These are phyloP conservation scores for Oceanodroma tethys DNA, from an alignment of 2,113 vertebrate species.

Conservation along the genomic window DNA sequence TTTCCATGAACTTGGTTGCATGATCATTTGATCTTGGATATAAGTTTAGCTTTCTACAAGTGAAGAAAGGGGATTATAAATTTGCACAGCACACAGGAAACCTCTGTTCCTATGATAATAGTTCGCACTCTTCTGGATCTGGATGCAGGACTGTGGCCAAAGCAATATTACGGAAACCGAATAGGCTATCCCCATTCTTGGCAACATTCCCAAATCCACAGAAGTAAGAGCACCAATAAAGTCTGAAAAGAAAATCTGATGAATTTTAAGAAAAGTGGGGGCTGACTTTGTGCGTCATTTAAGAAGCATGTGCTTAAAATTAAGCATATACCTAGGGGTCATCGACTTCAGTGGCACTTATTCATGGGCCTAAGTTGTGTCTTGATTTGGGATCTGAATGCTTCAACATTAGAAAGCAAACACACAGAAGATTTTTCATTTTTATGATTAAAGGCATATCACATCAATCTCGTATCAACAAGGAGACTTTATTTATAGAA, in stretches of 20 bases:
- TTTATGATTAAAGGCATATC: slow-evolving; percentile 38
- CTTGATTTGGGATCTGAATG: background rate
- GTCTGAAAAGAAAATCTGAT: background rate
- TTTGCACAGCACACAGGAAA: background rate
- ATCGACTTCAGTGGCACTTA: background rate
- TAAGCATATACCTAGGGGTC: background rate
- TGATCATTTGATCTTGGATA: background rate
- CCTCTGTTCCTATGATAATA: background rate
- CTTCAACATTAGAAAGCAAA: background rate
- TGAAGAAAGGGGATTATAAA: background rate
- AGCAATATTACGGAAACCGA: background rate
- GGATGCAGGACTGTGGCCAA: background rate
- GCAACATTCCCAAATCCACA: background rate
- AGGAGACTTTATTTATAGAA: slow-evolving; percentile 37
- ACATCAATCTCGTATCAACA: slow-evolving; percentile 7
- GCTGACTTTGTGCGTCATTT: background rate
- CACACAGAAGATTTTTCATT: background rate
- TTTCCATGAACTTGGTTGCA: background rate
- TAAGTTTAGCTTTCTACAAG: background rate
- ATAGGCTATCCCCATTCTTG: background rate
- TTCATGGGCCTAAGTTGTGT: background rate
- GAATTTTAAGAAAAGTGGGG: background rate
- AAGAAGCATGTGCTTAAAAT: background rate
- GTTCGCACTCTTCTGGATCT: background rate
- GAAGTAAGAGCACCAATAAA: background rate